phyloP scores from a whole-genome alignment of 2,797 vertebrate genomes.

The Merluccius polli region DNA sequence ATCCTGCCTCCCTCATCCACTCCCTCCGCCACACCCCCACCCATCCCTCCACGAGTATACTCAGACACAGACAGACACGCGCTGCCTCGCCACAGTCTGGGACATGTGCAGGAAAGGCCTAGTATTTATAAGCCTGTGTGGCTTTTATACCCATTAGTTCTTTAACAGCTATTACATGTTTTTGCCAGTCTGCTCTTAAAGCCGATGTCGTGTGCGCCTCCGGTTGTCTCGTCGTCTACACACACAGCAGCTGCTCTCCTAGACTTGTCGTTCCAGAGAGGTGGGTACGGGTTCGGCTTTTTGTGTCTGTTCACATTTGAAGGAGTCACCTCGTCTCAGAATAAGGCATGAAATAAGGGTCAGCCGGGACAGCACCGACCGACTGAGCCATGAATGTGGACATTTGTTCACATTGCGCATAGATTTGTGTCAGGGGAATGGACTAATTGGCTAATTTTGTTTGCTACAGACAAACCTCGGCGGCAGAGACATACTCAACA shows the following conservation, averaged over 20 bases:
- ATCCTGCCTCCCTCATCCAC: conserved; percentile 43
- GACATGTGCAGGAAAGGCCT: conserved; percentile 22
- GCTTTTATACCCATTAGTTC: background rate
- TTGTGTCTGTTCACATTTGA: conserved; percentile 15
- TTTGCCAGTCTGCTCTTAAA: background rate
- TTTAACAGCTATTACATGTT: too few species aligned
- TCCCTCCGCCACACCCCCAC: conserved; percentile 15
- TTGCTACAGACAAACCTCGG: conserved; percentile 37
- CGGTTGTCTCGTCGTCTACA: conserved; percentile 4
- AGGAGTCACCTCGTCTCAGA: conserved; percentile 26
- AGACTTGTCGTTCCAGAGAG: conserved; percentile 34
- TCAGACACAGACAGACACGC: conserved; percentile 22
- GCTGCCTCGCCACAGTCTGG: conserved; percentile 5
- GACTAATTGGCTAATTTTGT: conserved; percentile 52
- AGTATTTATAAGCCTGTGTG: background rate
- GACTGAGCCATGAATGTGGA: conserved; percentile 44
- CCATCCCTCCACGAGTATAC: conserved; percentile 17
- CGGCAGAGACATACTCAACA: conserved; percentile 17
- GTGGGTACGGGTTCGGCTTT: conserved; percentile 1
- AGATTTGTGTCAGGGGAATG: conserved; percentile 23
- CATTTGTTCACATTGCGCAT: conserved; percentile 38
- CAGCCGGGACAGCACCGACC: conserved; percentile 29
- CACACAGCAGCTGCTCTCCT: background rate
- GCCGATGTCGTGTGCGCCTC: background rate
- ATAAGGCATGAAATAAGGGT: conserved; percentile 24